Evolutionary conservation across 2,888 invertebrate species (phyloP).

Genomic region (Biston stratarius): DNA sequence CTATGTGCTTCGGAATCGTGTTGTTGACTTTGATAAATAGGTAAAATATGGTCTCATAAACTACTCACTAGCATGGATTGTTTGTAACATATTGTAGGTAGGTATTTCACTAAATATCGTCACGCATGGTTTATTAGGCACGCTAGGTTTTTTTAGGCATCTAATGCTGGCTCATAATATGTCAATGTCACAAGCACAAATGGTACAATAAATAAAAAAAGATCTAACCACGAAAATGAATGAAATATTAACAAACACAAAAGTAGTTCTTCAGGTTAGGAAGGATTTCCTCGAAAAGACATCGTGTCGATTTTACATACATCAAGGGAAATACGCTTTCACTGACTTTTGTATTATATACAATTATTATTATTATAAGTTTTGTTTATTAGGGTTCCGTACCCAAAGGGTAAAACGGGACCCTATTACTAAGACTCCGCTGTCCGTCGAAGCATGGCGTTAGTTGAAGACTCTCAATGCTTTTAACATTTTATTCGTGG

Average conservation of each 20-base stretch:
- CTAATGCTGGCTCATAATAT: constrained; percentile 12
- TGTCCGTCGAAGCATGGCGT: too few species aligned
- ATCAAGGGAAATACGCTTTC: too few species aligned
- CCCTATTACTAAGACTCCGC: too few species aligned
- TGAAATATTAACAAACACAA: not conserved
- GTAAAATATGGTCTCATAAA: not conserved
- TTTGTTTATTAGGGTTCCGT: too few species aligned
- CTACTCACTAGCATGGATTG: constrained; percentile 1
- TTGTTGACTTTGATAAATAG: not conserved
- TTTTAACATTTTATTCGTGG: constrained; percentile 4
- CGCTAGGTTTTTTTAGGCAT: constrained; percentile 12
- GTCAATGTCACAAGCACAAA: constrained; percentile 10
- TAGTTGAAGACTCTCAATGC: constrained; percentile 4
- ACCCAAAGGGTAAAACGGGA: too few species aligned
- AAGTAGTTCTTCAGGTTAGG: too few species aligned
- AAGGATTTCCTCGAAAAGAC: too few species aligned
- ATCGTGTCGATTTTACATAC: too few species aligned
- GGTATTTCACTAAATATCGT: constrained; percentile 6
- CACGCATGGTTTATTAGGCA: constrained; percentile 25
- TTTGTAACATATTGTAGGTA: constrained; percentile 4
- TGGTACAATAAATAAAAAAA: not conserved
- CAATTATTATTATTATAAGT: too few species aligned
- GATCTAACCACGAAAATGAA: constrained; percentile 1
- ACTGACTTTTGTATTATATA: too few species aligned
- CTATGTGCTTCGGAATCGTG: not conserved